Evolutionary conservation across 37 sponge, comb jelly and placozoan genomes (phyloP).

Genomic region (Agelas oroides): DNA sequence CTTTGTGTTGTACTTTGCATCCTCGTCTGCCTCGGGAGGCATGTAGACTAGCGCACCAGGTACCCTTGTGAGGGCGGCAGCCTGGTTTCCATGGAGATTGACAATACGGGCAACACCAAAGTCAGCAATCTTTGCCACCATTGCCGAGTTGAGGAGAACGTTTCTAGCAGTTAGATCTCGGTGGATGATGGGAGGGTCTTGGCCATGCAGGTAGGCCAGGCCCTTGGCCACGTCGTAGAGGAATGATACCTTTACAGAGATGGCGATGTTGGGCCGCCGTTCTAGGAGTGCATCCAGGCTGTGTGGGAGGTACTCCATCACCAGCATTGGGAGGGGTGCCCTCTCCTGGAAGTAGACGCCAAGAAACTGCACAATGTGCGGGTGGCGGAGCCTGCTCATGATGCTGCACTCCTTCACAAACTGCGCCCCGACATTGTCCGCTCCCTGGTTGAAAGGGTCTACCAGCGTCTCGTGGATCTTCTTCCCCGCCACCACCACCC

Average conservation of each 20-base stretch:
- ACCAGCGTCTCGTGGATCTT: slow-evolving; percentile 16
- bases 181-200: slow-evolving; percentile 48
- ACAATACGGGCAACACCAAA: slow-evolving; percentile 65
- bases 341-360: slow-evolving; percentile 12
- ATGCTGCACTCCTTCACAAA: slow-evolving; percentile 31
- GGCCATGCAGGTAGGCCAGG: slow-evolving; percentile 59
- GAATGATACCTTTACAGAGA: slow-evolving; percentile 31
- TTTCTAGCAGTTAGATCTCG: slow-evolving; percentile 65
- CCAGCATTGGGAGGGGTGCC: slow-evolving; percentile 21
- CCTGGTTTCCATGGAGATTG: background rate
- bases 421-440: background rate
- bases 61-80: background rate
- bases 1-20: background rate
- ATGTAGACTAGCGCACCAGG: slow-evolving; percentile 40
- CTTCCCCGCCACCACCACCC: slow-evolving; percentile 50
- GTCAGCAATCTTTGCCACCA: slow-evolving; percentile 68
- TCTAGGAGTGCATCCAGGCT: slow-evolving; percentile 20
- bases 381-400: slow-evolving; percentile 52
- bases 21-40: slow-evolving; percentile 35
- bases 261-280: slow-evolving; percentile 6
- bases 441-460: background rate
- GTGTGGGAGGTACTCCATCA: slow-evolving; percentile 46
- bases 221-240: slow-evolving; percentile 54
- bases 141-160: slow-evolving; percentile 40
- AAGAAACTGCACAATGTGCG: slow-evolving; percentile 70